Evolutionary conservation across 2,888 invertebrate species (phyloP).

Genomic region (Nomada goodeniana): DNA sequence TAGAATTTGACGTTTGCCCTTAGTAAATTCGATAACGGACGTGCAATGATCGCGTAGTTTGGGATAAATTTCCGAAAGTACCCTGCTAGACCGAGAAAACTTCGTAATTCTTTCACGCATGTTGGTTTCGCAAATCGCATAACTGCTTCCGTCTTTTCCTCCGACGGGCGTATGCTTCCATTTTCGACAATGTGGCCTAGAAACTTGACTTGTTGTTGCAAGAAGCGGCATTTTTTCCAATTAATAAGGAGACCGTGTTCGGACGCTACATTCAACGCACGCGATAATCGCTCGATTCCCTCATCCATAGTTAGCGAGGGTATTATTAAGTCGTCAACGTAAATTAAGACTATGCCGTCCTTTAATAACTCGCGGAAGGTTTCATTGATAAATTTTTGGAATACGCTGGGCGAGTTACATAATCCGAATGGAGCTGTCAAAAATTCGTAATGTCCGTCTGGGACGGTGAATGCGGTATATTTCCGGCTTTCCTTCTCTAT

Average conservation of each 20-base stretch:
- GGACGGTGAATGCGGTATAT: conserved; percentile 72
- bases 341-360: too few relatives aligned
- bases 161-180: neutral
- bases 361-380: conserved; percentile 44
- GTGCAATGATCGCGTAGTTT: neutral
- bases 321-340: too few relatives aligned
- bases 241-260: neutral
- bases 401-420: conserved; percentile 41
- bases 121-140: neutral
- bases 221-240: too few relatives aligned
- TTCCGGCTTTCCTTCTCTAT: conserved; percentile 54
- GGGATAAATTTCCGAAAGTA: conserved; percentile 26
- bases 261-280: neutral
- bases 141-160: neutral
- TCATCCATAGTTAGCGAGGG: too few relatives aligned
- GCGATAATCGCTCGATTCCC: neutral
- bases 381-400: conserved; percentile 57
- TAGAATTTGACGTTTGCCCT: neutral
- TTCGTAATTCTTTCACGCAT: neutral
- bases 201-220: neutral
- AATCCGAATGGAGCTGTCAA: conserved; percentile 70
- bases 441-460: conserved; percentile 69
- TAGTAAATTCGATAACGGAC: neutral
- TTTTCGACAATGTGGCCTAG: neutral
- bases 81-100: conserved; percentile 6